Percentiles rank a stretch among this genome's conserved stretches.
Evolutionary conservation across 2,797 vertebrate species (phyloP).

Genomic region (Poeciliopsis gracilis): DNA sequence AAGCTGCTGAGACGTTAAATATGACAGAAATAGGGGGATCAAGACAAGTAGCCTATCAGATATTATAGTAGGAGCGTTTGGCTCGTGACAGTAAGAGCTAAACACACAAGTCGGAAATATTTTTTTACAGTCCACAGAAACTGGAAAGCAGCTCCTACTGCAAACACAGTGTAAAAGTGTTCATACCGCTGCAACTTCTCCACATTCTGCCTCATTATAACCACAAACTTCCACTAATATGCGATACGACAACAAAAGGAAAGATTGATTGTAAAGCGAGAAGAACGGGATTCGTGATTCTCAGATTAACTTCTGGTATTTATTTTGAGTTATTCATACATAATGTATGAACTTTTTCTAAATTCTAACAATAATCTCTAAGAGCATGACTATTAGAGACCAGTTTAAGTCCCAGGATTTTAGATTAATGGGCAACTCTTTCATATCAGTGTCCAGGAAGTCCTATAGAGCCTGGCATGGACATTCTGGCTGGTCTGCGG

Average conservation of each 20-base stretch:
- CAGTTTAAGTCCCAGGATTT: neutral
- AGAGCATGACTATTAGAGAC: neutral
- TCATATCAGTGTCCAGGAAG: neutral
- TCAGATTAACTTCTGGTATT: neutral
- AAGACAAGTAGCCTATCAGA: slow-evolving; percentile 50
- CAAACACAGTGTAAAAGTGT: neutral
- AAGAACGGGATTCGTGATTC: neutral
- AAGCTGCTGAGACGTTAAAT: slow-evolving; percentile 46
- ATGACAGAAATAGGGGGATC: slow-evolving; percentile 41
- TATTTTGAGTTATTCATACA: neutral
- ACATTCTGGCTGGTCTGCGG: neutral
- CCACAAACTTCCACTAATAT: neutral
- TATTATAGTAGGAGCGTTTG: slow-evolving; percentile 29
- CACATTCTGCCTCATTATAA: neutral
- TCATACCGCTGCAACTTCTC: neutral
- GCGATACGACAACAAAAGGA: neutral
- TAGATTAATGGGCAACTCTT: neutral
- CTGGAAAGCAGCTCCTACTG: neutral
- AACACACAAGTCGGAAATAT: slow-evolving; percentile 12
- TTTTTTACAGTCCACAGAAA: neutral
- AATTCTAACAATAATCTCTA: neutral
- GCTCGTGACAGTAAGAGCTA: slow-evolving; percentile 11
- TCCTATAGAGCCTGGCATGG: neutral
- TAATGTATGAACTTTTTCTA: neutral
- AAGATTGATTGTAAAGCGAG: neutral